Percentiles rank a stretch among this genome's conserved stretches.
These are phyloP conservation scores for Platypus cylindrus DNA, from an alignment of 2,888 invertebrate species.

Conservation along the genomic window DNA sequence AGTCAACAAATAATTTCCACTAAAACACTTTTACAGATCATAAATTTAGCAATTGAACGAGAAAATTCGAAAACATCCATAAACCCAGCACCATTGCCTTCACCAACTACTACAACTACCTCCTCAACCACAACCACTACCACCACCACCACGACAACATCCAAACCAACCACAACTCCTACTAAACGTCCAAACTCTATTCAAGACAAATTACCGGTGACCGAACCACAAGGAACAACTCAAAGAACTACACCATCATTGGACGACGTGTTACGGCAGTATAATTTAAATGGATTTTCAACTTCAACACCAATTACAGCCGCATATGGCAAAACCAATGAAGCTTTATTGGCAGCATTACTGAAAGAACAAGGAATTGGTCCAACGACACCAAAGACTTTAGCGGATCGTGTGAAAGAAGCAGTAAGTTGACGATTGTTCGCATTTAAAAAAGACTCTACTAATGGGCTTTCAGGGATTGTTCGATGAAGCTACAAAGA, in stretches of 20 bases:
- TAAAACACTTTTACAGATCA: conserved; percentile 22
- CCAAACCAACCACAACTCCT: conserved; percentile 9
- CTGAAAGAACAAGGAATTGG: conserved; percentile 61
- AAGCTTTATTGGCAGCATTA: conserved; percentile 55
- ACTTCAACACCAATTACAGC: conserved; percentile 23
- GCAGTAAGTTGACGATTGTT: conserved; percentile 16
- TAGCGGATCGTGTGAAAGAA: conserved; percentile 18
- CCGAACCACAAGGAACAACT: conserved; percentile 11
- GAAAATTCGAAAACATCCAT: no score
- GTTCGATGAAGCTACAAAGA: conserved; percentile 20
- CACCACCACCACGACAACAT: conserved; percentile 11
- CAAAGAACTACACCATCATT: conserved; percentile 21
- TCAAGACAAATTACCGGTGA: conserved; percentile 18
- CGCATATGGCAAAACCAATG: conserved; percentile 48
- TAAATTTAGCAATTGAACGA: conserved; percentile 28
- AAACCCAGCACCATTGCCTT: conserved; percentile 1
- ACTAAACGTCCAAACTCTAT: conserved; percentile 21
- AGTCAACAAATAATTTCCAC: not conserved
- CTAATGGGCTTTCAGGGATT: conserved; percentile 21
- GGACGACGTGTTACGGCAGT: conserved; percentile 29
- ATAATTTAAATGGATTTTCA: conserved; percentile 23
- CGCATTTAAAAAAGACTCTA: no score
- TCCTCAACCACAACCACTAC: conserved; percentile 16
- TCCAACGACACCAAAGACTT: conserved; percentile 46
- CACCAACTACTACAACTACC: conserved; percentile 15